A percentile compares a stretch with the other conserved stretches of the same genome.
Conservation (phyloP, 1,140 invertebrate genomes). For the Apis dorsata region DNA sequence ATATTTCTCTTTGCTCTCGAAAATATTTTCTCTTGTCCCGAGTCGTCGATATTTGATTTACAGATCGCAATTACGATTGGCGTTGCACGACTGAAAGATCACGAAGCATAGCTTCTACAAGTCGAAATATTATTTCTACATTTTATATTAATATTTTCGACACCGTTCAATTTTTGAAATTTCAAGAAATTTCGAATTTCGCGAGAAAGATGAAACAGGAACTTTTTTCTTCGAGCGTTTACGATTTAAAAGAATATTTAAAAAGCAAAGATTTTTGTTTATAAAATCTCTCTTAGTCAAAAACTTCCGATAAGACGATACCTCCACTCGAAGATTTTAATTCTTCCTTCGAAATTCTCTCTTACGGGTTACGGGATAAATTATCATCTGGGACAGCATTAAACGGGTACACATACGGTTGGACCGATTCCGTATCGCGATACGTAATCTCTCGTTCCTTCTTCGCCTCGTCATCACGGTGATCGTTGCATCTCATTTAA, state of each 20-base stretch:
- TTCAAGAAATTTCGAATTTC: too few species aligned
- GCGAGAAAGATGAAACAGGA: too few species aligned
- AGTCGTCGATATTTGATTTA: constrained; percentile 36
- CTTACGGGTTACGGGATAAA: background rate
- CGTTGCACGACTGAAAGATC: background rate
- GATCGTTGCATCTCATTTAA: constrained; percentile 74
- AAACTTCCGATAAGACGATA: too few species aligned
- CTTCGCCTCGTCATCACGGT: constrained; percentile 4
- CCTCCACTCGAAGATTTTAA: too few species aligned
- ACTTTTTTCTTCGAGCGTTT: too few species aligned
- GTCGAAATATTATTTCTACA: too few species aligned
- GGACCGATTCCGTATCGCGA: background rate
- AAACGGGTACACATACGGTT: background rate
- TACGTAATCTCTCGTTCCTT: background rate
- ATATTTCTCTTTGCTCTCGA: background rate
- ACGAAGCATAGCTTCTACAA: background rate
- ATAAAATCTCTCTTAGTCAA: too few species aligned
- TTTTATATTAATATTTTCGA: too few species aligned
- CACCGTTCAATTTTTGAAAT: too few species aligned
- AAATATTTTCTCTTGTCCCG: background rate
- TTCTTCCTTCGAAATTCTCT: too few species aligned
- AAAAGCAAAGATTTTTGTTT: too few species aligned
- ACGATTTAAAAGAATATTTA: too few species aligned
- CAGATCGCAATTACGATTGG: background rate
- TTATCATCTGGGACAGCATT: background rate